Evolutionary conservation across 2,888 invertebrate genomes (phyloP).

Genomic region (Plebejus anna): DNA sequence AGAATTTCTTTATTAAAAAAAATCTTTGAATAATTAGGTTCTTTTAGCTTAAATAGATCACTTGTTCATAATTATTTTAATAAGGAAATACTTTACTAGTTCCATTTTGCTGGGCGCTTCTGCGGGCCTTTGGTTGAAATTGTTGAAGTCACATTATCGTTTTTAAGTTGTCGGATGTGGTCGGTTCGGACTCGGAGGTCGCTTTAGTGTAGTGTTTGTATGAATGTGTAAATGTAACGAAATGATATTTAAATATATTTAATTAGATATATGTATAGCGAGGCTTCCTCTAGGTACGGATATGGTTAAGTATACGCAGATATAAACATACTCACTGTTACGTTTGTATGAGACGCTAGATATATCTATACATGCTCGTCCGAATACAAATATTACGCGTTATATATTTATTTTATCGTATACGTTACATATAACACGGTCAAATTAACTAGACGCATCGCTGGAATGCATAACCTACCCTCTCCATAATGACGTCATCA

Average conservation of each 20-base stretch:
- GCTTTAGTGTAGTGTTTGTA: conserved; percentile 70
- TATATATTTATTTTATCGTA: conserved; percentile 1
- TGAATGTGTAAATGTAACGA: conserved; percentile 72
- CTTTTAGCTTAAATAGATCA: neutral
- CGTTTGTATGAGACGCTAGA: conserved; percentile 34
- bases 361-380: conserved; percentile 15
- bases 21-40: neutral
- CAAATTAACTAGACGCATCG: too few relatives aligned
- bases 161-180: conserved; percentile 48
- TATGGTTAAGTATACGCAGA: conserved; percentile 58
- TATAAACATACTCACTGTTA: conserved; percentile 72
- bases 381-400: neutral
- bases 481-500: too few relatives aligned
- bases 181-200: conserved; percentile 66
- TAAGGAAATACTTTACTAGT: neutral
- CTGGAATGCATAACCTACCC: too few relatives aligned
- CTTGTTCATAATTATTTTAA: neutral
- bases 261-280: conserved; percentile 69
- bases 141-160: conserved; percentile 46
- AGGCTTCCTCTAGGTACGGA: conserved; percentile 77
- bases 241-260: conserved; percentile 65
- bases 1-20: neutral
- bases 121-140: conserved; percentile 41
- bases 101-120: neutral
- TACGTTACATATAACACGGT: neutral